phyloP scores from a whole-genome alignment of 2,113 vertebrate genomes.

The Naja naja region DNA sequence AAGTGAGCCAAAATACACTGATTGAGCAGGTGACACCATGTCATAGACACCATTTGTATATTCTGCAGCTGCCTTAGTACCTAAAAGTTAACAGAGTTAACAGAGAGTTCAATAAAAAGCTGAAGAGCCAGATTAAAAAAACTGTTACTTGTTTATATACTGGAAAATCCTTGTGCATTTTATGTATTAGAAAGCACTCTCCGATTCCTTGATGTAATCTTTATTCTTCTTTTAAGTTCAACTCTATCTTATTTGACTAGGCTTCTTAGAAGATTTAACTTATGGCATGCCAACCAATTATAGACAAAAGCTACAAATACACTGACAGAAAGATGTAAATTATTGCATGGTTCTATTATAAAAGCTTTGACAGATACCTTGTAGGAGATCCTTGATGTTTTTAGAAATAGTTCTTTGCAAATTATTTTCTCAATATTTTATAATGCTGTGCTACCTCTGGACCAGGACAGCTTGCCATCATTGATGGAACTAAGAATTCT shows the following conservation, averaged over 20 bases:
- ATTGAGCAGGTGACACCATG: conserved; percentile 63
- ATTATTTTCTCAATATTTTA: background rate
- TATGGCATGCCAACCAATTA: background rate
- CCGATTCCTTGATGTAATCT: background rate
- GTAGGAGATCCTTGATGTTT: background rate
- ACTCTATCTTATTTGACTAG: background rate
- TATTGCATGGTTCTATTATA: background rate
- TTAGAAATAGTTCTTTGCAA: too few relatives aligned
- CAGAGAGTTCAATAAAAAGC: background rate
- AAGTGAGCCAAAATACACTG: conserved; percentile 66
- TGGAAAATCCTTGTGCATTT: background rate
- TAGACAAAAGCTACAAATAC: background rate
- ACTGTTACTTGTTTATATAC: background rate
- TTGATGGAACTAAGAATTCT: background rate
- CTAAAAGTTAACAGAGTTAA: conserved; percentile 55
- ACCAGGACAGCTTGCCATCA: background rate
- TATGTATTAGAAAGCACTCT: background rate
- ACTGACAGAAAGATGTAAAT: background rate
- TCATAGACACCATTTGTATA: conserved; percentile 67
- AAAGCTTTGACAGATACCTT: background rate
- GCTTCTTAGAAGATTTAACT: background rate
- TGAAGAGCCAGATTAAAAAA: background rate
- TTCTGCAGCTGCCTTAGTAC: conserved; percentile 79
- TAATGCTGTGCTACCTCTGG: background rate
- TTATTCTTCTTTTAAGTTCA: background rate